Evolutionary conservation across 1,140 invertebrate species (phyloP).

Genomic region (Zaprionus gabonicus): DNA sequence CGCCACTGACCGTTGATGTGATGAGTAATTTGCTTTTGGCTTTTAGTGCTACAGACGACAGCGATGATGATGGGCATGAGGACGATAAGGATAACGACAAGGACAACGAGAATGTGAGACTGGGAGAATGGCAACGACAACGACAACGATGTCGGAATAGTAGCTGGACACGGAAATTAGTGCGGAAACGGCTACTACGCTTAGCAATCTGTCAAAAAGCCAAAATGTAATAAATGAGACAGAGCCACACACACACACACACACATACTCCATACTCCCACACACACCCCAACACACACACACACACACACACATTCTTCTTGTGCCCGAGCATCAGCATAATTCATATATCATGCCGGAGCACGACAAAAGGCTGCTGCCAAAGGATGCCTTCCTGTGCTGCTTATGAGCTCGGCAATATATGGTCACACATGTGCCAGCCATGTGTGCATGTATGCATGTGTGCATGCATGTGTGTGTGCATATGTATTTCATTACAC

Average conservation of each 20-base stretch:
- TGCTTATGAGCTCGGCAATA: constrained; percentile 1
- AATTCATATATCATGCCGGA: constrained; percentile 75
- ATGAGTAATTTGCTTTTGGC: constrained; percentile 82
- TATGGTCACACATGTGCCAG: constrained; percentile 56
- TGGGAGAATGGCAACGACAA: constrained; percentile 21
- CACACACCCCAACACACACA: background rate
- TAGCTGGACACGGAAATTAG: constrained; percentile 80
- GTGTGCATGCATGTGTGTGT: background rate
- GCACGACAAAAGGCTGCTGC: constrained; percentile 64
- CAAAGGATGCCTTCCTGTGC: constrained; percentile 41
- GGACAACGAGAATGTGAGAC: background rate
- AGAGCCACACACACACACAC: constrained; percentile 19
- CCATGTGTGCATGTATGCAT: background rate
- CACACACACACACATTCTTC: constrained; percentile 2
- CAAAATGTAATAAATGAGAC: constrained; percentile 80
- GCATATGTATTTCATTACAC: constrained; percentile 71
- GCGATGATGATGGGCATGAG: constrained; percentile 3
- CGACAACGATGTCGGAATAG: constrained; percentile 52
- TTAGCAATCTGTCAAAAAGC: constrained; percentile 82
- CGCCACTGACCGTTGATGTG: constrained; percentile 71
- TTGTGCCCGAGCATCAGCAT: constrained; percentile 58
- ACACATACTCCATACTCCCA: background rate
- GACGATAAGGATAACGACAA: constrained; percentile 13
- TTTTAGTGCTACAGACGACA: constrained; percentile 61
- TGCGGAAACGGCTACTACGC: constrained; percentile 79